phyloP scores from a whole-genome alignment of 1,140 invertebrate species.

The Aporrectodea caliginosa region DNA sequence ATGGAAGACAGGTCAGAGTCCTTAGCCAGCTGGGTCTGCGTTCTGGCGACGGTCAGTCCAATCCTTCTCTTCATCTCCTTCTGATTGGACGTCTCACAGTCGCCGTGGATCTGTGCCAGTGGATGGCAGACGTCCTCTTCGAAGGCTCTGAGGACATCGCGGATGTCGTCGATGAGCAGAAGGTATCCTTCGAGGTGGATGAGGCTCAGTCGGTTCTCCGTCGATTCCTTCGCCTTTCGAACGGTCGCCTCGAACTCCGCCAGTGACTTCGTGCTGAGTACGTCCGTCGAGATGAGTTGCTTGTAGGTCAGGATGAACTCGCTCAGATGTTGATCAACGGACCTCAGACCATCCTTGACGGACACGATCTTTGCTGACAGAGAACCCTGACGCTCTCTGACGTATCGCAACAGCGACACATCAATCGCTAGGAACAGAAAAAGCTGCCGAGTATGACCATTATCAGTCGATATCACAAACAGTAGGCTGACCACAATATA shows the following conservation, averaged over 20 bases:
- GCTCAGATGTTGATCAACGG: conserved; percentile 36
- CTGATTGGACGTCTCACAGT: conserved; percentile 38
- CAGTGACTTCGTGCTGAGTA: conserved; percentile 32
- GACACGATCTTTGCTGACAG: conserved; percentile 15
- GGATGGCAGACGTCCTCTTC: conserved; percentile 34
- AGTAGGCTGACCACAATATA: too few relatives aligned
- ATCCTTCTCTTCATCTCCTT: conserved; percentile 33
- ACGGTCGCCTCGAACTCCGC: conserved; percentile 37
- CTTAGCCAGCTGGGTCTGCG: conserved; percentile 30
- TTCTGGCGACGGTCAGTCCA: conserved; percentile 24
- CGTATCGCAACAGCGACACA: neutral
- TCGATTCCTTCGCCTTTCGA: conserved; percentile 26
- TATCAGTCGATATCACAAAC: too few relatives aligned
- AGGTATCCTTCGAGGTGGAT: neutral
- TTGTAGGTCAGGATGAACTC: conserved; percentile 39
- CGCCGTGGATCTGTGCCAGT: conserved; percentile 34
- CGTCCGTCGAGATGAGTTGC: conserved; percentile 34
- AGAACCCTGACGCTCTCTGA: neutral
- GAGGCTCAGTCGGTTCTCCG: conserved; percentile 19
- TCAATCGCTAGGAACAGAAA: neutral
- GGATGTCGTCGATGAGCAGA: conserved; percentile 32
- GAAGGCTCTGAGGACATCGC: conserved; percentile 29
- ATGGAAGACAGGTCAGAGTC: conserved; percentile 29
- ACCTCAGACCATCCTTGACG: conserved; percentile 36
- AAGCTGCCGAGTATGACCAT: too few relatives aligned